Conservation (phyloP, 2,113 vertebrate species). For the Phainopepla nitens region DNA sequence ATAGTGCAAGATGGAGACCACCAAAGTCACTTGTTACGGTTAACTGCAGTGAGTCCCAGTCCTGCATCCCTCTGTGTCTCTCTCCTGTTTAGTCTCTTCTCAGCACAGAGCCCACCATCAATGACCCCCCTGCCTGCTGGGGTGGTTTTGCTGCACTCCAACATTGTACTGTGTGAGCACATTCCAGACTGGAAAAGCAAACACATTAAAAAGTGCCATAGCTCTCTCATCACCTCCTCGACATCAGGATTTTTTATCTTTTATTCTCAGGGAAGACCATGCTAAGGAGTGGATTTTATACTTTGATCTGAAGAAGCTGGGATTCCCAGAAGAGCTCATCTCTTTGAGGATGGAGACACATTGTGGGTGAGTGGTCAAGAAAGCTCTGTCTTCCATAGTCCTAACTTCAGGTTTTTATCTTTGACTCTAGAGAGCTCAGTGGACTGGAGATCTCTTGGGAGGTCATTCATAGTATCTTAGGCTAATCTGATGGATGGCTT, state of each 20-base stretch:
- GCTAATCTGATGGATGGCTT: neutral
- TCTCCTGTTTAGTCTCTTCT: conserved; percentile 23
- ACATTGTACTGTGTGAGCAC: neutral
- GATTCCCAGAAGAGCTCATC: neutral
- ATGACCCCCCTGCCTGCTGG: neutral
- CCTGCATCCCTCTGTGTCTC: neutral
- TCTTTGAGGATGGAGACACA: neutral
- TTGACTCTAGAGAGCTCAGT: neutral
- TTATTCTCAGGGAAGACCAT: neutral
- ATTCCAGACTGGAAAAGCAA: conserved; percentile 35
- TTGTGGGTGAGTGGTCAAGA: neutral
- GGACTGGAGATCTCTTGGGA: neutral
- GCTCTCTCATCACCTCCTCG: neutral
- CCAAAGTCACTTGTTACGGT: conserved; percentile 26
- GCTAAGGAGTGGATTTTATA: neutral
- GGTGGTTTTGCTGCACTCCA: neutral
- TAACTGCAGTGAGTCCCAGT: neutral
- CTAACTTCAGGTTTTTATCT: neutral
- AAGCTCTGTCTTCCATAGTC: neutral
- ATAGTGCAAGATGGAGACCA: neutral
- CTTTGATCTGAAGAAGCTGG: neutral
- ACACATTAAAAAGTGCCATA: neutral
- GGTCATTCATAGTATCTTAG: neutral
- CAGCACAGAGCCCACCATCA: neutral
- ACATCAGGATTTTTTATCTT: neutral